Evolutionary conservation across 2,888 invertebrate species (phyloP).

Genomic region (Pseudanteris insignis): DNA sequence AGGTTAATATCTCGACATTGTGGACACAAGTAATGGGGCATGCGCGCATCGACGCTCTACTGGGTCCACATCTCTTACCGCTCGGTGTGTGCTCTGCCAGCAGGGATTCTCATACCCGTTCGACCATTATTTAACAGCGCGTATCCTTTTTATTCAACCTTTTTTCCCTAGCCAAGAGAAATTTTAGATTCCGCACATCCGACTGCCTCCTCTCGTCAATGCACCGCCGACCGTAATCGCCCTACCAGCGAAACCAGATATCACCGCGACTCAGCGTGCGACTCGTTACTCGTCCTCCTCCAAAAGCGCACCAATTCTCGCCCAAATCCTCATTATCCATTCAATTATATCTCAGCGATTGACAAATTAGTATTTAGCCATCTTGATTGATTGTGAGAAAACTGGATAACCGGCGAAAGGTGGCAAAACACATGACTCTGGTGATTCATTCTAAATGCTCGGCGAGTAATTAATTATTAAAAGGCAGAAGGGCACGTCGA

Average conservation of each 20-base stretch:
- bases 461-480: constrained; percentile 15
- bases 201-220: constrained; percentile 14
- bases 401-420: too few species aligned
- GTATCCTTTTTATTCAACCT: constrained; percentile 28
- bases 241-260: constrained; percentile 29
- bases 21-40: constrained; percentile 62
- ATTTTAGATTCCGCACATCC: constrained; percentile 35
- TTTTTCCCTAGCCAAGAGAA: constrained; percentile 32
- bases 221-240: constrained; percentile 7
- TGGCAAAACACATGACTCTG: too few species aligned
- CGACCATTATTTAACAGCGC: constrained; percentile 41
- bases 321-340: neutral
- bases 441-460: neutral
- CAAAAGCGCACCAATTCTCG: too few species aligned
- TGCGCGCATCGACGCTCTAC: constrained; percentile 51
- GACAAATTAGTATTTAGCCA: too few species aligned
- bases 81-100: constrained; percentile 40
- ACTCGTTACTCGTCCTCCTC: constrained; percentile 14
- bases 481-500: constrained; percentile 6
- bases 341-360: too few species aligned
- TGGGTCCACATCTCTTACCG: constrained; percentile 48
- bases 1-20: constrained; percentile 62
- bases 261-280: constrained; percentile 27
- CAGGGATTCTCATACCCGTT: constrained; percentile 50
- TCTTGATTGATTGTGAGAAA: too few species aligned